phyloP scores from a whole-genome alignment of 2,113 vertebrate species.

The Periophthalmus modestus region DNA sequence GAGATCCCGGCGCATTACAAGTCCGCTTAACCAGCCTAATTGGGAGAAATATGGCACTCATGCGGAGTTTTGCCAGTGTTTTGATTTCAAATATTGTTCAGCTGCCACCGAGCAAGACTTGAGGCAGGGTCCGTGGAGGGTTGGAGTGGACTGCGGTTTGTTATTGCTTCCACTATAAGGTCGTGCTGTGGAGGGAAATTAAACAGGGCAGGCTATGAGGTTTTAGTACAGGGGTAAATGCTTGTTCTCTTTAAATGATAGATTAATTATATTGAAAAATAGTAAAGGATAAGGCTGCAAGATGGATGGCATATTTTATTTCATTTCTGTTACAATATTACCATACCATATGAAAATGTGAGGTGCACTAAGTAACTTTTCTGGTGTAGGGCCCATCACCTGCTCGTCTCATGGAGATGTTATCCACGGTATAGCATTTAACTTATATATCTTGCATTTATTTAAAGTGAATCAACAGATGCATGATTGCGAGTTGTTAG shows the following conservation, averaged over 20 bases:
- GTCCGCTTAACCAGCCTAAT: conserved; percentile 48
- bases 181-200: background rate
- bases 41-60: conserved; percentile 53
- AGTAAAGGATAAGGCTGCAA: too few species aligned
- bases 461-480: too few species aligned
- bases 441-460: too few species aligned
- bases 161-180: background rate
- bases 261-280: too few species aligned
- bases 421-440: too few species aligned
- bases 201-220: background rate
- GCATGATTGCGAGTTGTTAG: too few species aligned
- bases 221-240: background rate
- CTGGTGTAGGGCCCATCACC: too few species aligned
- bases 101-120: background rate
- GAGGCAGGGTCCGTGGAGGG: background rate
- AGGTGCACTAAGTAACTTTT: too few species aligned
- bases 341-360: too few species aligned
- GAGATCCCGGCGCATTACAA: conserved; percentile 53
- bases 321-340: too few species aligned
- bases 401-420: too few species aligned
- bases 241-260: background rate
- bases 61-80: conserved; percentile 10
- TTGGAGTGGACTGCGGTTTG: background rate
- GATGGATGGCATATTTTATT: too few species aligned
- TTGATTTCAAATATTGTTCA: conserved; percentile 8